These are phyloP conservation scores for Hyla sarda DNA, from an alignment of 2,113 vertebrate species.

Conservation along the genomic window DNA sequence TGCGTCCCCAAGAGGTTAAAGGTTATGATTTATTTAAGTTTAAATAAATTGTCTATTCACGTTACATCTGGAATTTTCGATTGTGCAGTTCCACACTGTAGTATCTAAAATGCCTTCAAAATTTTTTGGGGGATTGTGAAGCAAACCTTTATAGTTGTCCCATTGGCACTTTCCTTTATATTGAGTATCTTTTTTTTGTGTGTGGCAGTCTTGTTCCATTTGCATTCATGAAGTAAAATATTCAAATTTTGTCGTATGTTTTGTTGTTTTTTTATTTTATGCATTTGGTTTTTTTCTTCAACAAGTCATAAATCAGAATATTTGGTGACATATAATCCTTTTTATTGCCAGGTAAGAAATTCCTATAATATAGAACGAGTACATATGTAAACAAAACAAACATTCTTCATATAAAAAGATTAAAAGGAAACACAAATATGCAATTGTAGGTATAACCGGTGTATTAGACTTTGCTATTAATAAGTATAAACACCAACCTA, in stretches of 20 bases:
- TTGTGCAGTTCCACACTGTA: too few relatives aligned
- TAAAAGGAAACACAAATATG: constrained; percentile 70
- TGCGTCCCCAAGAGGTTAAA: too few relatives aligned
- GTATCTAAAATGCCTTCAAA: too few relatives aligned
- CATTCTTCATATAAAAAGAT: constrained; percentile 80
- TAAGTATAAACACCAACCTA: constrained; percentile 84
- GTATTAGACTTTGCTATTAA: constrained; percentile 83
- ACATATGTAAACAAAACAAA: constrained; percentile 94
- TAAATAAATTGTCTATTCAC: too few relatives aligned
- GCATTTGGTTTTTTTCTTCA: background rate
- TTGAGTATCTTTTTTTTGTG: too few relatives aligned
- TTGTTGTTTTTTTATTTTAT: background rate
- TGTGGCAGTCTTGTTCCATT: too few relatives aligned
- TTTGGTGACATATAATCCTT: constrained; percentile 79
- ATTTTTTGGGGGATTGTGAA: too few relatives aligned
- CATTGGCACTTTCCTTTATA: too few relatives aligned
- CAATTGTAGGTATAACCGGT: constrained; percentile 87
- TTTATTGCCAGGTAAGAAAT: constrained; percentile 99
- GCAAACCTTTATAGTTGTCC: too few relatives aligned
- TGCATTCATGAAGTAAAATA: too few relatives aligned
- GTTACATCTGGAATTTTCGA: too few relatives aligned
- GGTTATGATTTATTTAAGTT: too few relatives aligned
- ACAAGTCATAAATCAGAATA: constrained; percentile 32
- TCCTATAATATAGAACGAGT: constrained; percentile 95
- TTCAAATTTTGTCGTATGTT: background rate